Conservation (phyloP, 2,888 invertebrate genomes). For the Antheraea yamamai region DNA sequence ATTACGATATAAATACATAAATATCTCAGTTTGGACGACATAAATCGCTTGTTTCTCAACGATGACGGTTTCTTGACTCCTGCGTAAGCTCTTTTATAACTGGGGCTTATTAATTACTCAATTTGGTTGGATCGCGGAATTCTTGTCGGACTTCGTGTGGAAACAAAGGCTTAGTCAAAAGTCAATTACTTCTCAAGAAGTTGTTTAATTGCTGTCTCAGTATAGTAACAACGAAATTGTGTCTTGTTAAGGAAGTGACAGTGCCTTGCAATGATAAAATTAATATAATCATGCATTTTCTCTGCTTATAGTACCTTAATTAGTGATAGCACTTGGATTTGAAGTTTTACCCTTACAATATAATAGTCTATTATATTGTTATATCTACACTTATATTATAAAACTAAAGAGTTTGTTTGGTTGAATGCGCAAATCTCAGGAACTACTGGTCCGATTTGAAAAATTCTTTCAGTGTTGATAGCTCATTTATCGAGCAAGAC, state of each 20-base stretch:
- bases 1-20: neutral
- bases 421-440: too few relatives aligned
- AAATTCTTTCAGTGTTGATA: too few relatives aligned
- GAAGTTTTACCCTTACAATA: too few relatives aligned
- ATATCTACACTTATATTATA: too few relatives aligned
- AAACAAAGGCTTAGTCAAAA: slow-evolving; percentile 10
- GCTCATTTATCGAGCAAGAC: too few relatives aligned
- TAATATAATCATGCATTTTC: neutral
- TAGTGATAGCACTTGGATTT: too few relatives aligned
- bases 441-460: too few relatives aligned
- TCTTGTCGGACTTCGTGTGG: slow-evolving; percentile 17
- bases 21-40: slow-evolving; percentile 12
- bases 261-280: neutral
- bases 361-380: too few relatives aligned
- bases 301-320: neutral
- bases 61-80: slow-evolving; percentile 41
- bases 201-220: slow-evolving; percentile 3
- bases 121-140: slow-evolving; percentile 7
- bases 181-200: neutral
- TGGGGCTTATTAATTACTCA: slow-evolving; percentile 39
- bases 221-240: neutral
- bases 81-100: slow-evolving; percentile 38
- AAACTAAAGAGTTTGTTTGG: too few relatives aligned
- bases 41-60: slow-evolving; percentile 21
- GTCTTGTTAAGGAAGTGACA: neutral